Base-by-base conservation (phyloP, 1,140 invertebrate species). In the Mycetomoellerius zeteki region DNA sequence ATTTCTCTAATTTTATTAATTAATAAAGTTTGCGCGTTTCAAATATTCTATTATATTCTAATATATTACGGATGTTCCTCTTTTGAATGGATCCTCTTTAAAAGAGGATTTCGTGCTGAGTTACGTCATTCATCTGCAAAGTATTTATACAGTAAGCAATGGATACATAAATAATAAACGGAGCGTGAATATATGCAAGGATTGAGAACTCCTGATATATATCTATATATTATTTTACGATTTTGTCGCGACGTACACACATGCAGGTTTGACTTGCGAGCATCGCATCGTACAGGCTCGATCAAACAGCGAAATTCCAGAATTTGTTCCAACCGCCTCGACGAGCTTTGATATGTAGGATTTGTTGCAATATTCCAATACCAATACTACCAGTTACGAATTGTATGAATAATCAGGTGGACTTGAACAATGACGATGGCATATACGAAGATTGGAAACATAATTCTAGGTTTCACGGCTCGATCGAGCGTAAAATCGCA, bases 381-480 rank as follows among this genome's bases (percentile, higher is more conserved):
- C 33, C 47, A 50, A 58, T 58, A 21, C 43, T 27, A 81, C 56
- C 27, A 71, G 50, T 50, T 81, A 82, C 14, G 21, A 82, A 60
- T 60, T 24, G 37, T 73, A 72, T 82, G 37, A 82, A 82, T 82
- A 82, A 82, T 82, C 80, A 71, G 62, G 67, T 43, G 19, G 54
- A 73, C 80, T 73, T 82, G 80, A 14, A 72, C 80, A 82, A 82
- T 73, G 54, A 72, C 78, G 54, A 80, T 24, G 67, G 33, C n/a
- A 14, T 58, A 60, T 54, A 7, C 12, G 67, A 82, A 60, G 52
- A 82, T 72, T 27, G 67, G 33, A 73, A 82, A 60, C 37, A 60
- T 24, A 82, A 47, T 54, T 82, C 54, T 47, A 33, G 54, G 37
- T 82, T 60, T 73, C 67, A 30, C n/a, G 43, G 24, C 21, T 69